Evolutionary conservation across 1,140 invertebrate genomes (phyloP).

Genomic region (Drosophila setifemur): DNA sequence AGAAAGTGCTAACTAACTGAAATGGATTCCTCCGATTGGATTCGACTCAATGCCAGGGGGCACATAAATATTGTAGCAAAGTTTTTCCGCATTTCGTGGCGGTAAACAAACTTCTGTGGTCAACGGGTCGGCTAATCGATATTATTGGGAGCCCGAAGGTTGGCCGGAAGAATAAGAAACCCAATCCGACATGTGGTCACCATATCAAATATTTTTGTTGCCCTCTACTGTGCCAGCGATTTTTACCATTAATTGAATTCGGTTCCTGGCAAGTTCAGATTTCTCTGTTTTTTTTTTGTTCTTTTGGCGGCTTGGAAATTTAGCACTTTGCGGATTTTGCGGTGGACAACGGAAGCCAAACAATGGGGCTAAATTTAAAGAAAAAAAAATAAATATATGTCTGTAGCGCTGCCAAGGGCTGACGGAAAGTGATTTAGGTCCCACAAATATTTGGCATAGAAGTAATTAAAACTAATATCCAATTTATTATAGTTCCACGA

Average conservation of each 20-base stretch:
- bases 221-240: constrained; percentile 7
- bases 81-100: constrained; percentile 22
- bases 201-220: constrained; percentile 22
- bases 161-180: constrained; percentile 21
- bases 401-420: constrained; percentile 16
- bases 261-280: constrained; percentile 42
- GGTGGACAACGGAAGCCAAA: constrained; percentile 13
- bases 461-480: constrained; percentile 23
- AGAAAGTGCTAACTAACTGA: constrained; percentile 52
- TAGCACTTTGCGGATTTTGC: constrained; percentile 54
- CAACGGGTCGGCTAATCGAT: constrained; percentile 61
- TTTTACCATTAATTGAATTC: constrained; percentile 62
- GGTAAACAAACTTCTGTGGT: constrained; percentile 70
- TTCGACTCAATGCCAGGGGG: constrained; percentile 5
- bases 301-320: constrained; percentile 25
- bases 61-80: constrained; percentile 55
- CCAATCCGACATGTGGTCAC: constrained; percentile 11
- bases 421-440: constrained; percentile 14
- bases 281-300: background rate
- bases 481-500: too few species aligned
- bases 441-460: constrained; percentile 19
- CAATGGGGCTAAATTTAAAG: constrained; percentile 9
- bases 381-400: constrained; percentile 3
- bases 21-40: constrained; percentile 6
- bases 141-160: background rate